Conservation (phyloP, 2,113 vertebrate genomes). For the Sialia sialis region DNA sequence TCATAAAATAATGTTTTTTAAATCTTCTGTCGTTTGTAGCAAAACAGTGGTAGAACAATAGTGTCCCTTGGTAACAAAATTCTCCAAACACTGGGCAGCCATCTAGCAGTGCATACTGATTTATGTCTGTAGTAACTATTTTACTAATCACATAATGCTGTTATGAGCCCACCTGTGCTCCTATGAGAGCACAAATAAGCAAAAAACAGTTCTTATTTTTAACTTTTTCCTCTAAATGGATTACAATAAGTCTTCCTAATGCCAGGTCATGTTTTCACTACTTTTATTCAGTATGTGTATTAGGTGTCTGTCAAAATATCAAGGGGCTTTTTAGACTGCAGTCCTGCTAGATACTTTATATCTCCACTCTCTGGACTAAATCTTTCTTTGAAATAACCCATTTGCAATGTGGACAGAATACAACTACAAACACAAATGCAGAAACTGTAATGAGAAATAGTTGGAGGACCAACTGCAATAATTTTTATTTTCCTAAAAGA, state of each 20-base stretch:
- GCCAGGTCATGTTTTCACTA: background rate
- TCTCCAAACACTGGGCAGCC: background rate
- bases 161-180: background rate
- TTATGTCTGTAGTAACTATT: background rate
- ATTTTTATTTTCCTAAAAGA: background rate
- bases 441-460: background rate
- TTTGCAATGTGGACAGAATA: background rate
- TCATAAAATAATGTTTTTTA: background rate
- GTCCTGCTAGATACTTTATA: background rate
- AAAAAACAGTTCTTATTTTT: background rate
- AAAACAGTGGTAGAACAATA: background rate
- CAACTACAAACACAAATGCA: background rate
- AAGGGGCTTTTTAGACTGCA: background rate
- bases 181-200: background rate
- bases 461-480: background rate
- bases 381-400: background rate
- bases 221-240: background rate
- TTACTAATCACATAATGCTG: background rate
- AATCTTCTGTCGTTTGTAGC: background rate
- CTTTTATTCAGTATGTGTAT: background rate
- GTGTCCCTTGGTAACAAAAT: background rate
- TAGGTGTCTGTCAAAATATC: background rate
- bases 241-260: background rate
- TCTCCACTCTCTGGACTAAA: background rate
- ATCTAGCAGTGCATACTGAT: background rate